A percentile compares a stretch with the other conserved stretches of the same genome.
Conservation (phyloP, 2,888 invertebrate genomes). For the Zygaena filipendulae region DNA sequence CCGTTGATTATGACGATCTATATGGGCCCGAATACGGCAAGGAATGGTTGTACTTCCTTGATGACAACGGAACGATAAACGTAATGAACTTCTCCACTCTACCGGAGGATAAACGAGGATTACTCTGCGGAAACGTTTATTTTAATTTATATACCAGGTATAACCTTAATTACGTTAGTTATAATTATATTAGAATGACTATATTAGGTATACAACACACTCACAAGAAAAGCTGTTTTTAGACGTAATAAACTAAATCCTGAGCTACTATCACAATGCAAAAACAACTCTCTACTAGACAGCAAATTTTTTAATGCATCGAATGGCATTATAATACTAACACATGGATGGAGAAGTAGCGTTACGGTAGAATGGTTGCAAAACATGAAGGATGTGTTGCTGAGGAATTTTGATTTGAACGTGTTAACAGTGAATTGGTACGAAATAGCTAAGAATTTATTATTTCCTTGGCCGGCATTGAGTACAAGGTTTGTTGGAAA, state of each 20-base stretch:
- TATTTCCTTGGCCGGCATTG: slow-evolving; percentile 49
- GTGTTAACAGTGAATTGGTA: slow-evolving; percentile 62
- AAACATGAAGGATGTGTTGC: slow-evolving; percentile 45
- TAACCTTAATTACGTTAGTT: no score
- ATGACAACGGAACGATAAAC: slow-evolving; percentile 44
- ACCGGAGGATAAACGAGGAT: slow-evolving; percentile 29
- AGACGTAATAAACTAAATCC: no score
- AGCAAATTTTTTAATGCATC: slow-evolving; percentile 43
- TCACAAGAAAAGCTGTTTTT: no score
- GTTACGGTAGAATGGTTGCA: slow-evolving; percentile 42
- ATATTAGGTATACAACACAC: no score
- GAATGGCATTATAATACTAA: slow-evolving; percentile 54
- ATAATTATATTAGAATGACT: no score
- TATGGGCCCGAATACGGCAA: slow-evolving; percentile 41
- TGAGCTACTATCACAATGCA: slow-evolving; percentile 31
- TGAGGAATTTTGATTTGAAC: slow-evolving; percentile 50
- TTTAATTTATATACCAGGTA: slow-evolving; percentile 59
- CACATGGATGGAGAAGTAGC: slow-evolving; percentile 65
- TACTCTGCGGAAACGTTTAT: slow-evolving; percentile 41
- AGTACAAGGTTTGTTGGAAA: slow-evolving; percentile 53
- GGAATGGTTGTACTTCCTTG: slow-evolving; percentile 54
- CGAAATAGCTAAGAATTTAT: slow-evolving; percentile 36
- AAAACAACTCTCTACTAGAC: slow-evolving; percentile 20
- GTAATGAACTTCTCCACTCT: slow-evolving; percentile 42
- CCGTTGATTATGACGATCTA: slow-evolving; percentile 25